Evolutionary conservation across 2,888 invertebrate genomes (phyloP).

Genomic region (Volucella inflata): DNA sequence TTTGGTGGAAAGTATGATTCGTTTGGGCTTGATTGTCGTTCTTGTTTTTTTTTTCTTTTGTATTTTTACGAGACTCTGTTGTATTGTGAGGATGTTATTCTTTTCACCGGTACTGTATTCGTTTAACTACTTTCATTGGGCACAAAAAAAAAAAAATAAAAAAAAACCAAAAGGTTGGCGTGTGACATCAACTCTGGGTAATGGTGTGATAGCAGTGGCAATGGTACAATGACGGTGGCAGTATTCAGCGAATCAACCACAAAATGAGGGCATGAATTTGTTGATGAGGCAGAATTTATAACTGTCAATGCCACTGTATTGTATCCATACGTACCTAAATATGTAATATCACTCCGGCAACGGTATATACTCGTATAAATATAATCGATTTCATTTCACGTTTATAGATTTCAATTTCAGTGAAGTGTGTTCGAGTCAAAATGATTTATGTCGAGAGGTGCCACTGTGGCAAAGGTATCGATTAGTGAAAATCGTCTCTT

Average conservation of each 20-base stretch:
- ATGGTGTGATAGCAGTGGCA: constrained; percentile 55
- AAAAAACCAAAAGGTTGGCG: too few relatives aligned
- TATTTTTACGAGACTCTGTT: constrained; percentile 31
- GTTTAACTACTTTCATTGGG: constrained; percentile 57
- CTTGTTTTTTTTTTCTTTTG: constrained; percentile 23
- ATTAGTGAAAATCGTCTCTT: constrained; percentile 31
- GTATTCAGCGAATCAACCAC: constrained; percentile 71
- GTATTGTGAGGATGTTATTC: constrained; percentile 34
- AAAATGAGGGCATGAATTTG: constrained; percentile 75
- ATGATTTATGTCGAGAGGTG: constrained; percentile 69
- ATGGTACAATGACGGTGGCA: constrained; percentile 67
- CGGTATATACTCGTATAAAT: background rate
- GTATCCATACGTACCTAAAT: background rate
- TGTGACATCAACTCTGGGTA: constrained; percentile 9
- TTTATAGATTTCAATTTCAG: constrained; percentile 62
- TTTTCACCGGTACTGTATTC: constrained; percentile 21
- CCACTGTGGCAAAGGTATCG: constrained; percentile 46
- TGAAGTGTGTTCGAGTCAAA: constrained; percentile 55
- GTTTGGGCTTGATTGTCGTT: constrained; percentile 49
- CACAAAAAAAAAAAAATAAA: too few relatives aligned
- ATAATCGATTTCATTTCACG: constrained; percentile 57
- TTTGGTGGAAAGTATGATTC: constrained; percentile 55
- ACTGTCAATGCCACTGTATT: constrained; percentile 62
- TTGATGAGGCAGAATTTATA: constrained; percentile 75
- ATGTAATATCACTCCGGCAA: too few relatives aligned